phyloP scores from a whole-genome alignment of 2,888 invertebrate species.

The Drosophila prostipennis region DNA sequence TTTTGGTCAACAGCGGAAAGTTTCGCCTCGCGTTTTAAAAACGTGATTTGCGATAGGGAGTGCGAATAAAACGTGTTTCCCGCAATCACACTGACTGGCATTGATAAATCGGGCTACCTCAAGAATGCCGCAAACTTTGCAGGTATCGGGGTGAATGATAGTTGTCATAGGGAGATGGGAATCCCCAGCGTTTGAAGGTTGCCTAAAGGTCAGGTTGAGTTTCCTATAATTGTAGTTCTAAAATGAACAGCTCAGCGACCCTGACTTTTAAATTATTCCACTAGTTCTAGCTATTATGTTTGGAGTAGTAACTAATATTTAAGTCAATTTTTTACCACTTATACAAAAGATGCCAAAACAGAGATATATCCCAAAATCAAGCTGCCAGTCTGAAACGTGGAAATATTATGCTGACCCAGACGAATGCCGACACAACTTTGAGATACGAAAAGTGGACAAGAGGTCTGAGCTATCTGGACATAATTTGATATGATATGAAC shows the following conservation, averaged over 20 bases:
- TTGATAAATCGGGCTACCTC: slow-evolving; percentile 30
- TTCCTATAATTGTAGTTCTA: not conserved
- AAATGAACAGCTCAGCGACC: not conserved
- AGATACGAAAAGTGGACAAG: slow-evolving; percentile 26
- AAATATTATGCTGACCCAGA: slow-evolving; percentile 10
- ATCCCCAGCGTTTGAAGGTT: slow-evolving; percentile 6
- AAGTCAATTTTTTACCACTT: too few relatives aligned
- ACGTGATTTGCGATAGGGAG: slow-evolving; percentile 58
- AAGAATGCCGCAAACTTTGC: not conserved
- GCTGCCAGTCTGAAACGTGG: slow-evolving; percentile 21
- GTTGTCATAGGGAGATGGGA: not conserved
- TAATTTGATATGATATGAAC: slow-evolving; percentile 43
- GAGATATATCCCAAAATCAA: slow-evolving; percentile 11
- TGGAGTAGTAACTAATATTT: not conserved
- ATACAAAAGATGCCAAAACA: slow-evolving; percentile 9
- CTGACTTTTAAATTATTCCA: not conserved
- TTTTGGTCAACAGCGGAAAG: slow-evolving; percentile 69
- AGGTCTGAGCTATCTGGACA: slow-evolving; percentile 30
- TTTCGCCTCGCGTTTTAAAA: slow-evolving; percentile 69
- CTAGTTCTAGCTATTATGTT: not conserved
- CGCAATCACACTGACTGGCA: slow-evolving; percentile 22
- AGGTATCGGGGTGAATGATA: slow-evolving; percentile 6
- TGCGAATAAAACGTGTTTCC: slow-evolving; percentile 38
- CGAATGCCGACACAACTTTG: slow-evolving; percentile 1
- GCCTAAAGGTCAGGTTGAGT: slow-evolving; percentile 1